Evolutionary conservation across 2,888 invertebrate genomes (phyloP).

Genomic region (Macrophya annulata): DNA sequence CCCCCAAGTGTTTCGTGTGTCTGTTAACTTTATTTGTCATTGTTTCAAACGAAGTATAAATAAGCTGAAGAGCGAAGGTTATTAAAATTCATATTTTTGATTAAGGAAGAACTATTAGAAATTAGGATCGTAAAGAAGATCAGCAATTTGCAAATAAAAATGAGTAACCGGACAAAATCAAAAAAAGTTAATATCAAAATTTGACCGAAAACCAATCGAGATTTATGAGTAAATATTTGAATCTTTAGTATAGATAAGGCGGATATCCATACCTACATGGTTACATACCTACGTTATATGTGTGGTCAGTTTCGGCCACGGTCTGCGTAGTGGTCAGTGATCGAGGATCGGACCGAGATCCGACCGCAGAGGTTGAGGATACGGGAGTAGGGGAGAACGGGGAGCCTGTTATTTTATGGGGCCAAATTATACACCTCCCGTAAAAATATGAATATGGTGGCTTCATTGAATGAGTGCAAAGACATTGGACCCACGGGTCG

Average conservation of each 20-base stretch:
- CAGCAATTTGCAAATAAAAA: slow-evolving; percentile 8
- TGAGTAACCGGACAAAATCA: neutral
- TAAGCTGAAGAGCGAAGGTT: neutral
- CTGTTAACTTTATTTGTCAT: slow-evolving; percentile 46
- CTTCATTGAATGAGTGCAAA: slow-evolving; percentile 60
- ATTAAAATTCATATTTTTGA: neutral
- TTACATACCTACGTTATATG: slow-evolving; percentile 22
- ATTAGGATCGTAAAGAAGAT: neutral
- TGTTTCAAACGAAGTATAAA: slow-evolving; percentile 38
- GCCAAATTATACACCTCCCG: slow-evolving; percentile 63
- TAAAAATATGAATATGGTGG: slow-evolving; percentile 62
- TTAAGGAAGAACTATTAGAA: neutral
- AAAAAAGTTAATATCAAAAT: neutral
- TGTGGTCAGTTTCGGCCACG: slow-evolving; percentile 49
- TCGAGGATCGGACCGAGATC: slow-evolving; percentile 44
- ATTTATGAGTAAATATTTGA: slow-evolving; percentile 35
- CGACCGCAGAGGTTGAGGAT: slow-evolving; percentile 49
- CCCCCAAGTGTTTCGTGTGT: neutral
- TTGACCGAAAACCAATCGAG: slow-evolving; percentile 13
- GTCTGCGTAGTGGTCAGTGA: slow-evolving; percentile 43
- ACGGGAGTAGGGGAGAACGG: slow-evolving; percentile 55
- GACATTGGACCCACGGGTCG: slow-evolving; percentile 42
- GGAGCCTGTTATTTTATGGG: slow-evolving; percentile 60
- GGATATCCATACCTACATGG: neutral
- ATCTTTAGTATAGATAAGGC: slow-evolving; percentile 13